Evolutionary conservation across 2,888 invertebrate genomes (phyloP), one percentile per base, ranked within the genome.

Genomic region (Pollenia griseotomentosa): DNA sequence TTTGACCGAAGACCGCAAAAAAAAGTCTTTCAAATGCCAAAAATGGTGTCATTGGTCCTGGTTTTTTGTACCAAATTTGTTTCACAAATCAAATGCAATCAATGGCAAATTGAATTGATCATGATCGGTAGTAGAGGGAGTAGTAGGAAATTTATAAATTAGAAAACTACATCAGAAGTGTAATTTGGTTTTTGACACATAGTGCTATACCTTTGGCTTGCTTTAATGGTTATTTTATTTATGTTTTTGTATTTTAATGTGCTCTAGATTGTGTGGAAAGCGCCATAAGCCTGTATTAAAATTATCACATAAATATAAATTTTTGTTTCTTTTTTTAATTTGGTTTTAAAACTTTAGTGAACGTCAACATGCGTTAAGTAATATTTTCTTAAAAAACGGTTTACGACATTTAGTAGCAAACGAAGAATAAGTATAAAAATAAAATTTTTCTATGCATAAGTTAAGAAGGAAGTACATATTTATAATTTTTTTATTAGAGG

Each of bases 1-100:
- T 98, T 94, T 99, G 96, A 93, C 99, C 99, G 95, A 99, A 99
- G 94, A 99, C 96, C 93, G 98, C 98, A 95, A 98, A 99, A 96
- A 99, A 99, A 92, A 99, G 96, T 95, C 98, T 96, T 95, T 99
- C 99, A 95, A 99, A 97, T 91, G 98, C 98, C 94, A 97, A 96
- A 94, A 97, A 94, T 92, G 98, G 97, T 94, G 96, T 96, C 96
- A 98, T 97, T 94, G 93, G 93, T 91, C 93, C 93, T 93, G 90
- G 88, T 78, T 85, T 84, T 33, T 51, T 14, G 42, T 40, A 48
- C 14, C 23, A 42, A 70, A 83, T 86, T 86, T 61, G 6, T 59
- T 61, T 59, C 86, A 86, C 55, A 83, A 59, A 51, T 46, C 85
- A 66, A 59, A 16, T 63, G 57, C 42, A 66, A 70, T 70, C 77